A percentile compares a stretch with the other conserved stretches of the same genome.
phyloP scores from a whole-genome alignment of 2,888 invertebrate species.

The Hecatera dysodea region DNA sequence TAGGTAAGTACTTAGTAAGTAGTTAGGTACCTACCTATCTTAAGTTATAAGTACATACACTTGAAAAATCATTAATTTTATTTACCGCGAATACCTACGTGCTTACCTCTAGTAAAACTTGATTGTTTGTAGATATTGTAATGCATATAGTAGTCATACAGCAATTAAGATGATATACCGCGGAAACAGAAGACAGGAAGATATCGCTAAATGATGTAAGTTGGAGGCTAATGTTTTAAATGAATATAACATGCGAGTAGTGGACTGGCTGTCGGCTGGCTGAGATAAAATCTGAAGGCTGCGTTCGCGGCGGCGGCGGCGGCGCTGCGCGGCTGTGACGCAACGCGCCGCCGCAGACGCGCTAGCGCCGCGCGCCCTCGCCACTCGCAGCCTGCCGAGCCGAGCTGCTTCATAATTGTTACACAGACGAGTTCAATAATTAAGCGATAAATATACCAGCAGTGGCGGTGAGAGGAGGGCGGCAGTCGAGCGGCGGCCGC shows the following conservation, averaged over 20 bases:
- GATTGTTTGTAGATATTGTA: slow-evolving; percentile 26
- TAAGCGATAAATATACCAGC: slow-evolving; percentile 90
- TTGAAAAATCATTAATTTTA: neutral
- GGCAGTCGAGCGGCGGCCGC: slow-evolving; percentile 89
- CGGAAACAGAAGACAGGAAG: slow-evolving; percentile 84
- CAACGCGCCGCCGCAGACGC: slow-evolving; percentile 85
- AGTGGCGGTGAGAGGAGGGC: slow-evolving; percentile 87
- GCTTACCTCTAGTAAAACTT: neutral
- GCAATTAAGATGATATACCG: slow-evolving; percentile 68
- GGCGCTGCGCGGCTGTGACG: slow-evolving; percentile 78
- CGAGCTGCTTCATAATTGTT: slow-evolving; percentile 88
- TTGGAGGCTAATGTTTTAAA: slow-evolving; percentile 85
- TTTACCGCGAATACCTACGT: neutral
- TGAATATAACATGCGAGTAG: slow-evolving; percentile 81
- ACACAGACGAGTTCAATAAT: slow-evolving; percentile 89
- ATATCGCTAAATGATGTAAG: slow-evolving; percentile 78
- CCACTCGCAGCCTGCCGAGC: slow-evolving; percentile 74
- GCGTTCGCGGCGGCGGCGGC: slow-evolving; percentile 70
- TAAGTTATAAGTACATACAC: neutral
- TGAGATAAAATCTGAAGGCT: slow-evolving; percentile 87
- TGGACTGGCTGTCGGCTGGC: slow-evolving; percentile 76
- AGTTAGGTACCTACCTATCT: neutral
- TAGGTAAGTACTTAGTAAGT: neutral
- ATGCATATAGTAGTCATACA: slow-evolving; percentile 36
- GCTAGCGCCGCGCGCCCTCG: slow-evolving; percentile 84